Conservation (phyloP, 1,140 invertebrate species). For the Drosophila kikkawai region DNA sequence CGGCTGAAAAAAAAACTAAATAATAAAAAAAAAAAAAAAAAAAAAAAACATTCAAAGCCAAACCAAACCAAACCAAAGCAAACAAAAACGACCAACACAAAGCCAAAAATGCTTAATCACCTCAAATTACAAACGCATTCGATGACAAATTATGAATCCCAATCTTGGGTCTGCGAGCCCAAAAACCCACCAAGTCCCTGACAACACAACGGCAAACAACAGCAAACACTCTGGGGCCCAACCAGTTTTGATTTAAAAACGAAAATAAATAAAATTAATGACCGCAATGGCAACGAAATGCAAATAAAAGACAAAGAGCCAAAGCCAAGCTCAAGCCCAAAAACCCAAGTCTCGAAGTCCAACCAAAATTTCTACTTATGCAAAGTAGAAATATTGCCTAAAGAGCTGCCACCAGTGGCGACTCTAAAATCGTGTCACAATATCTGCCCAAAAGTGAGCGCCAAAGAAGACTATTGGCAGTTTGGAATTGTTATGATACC, state of each 20-base stretch:
- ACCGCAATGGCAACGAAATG: conserved; percentile 79
- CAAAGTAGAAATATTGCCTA: conserved; percentile 84
- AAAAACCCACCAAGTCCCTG: conserved; percentile 25
- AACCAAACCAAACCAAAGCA: conserved; percentile 47
- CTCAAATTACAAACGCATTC: conserved; percentile 75
- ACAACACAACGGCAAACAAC: conserved; percentile 68
- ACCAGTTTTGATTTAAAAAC: conserved; percentile 72
- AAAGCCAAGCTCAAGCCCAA: conserved; percentile 32
- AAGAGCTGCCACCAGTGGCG: conserved; percentile 58
- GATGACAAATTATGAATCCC: conserved; percentile 77
- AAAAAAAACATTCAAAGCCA: conserved; percentile 32
- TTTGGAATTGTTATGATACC: not conserved
- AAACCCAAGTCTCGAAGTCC: conserved; percentile 31
- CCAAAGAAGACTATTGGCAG: conserved; percentile 9
- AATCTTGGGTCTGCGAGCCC: not conserved
- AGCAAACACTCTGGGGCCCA: conserved; percentile 66
- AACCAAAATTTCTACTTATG: conserved; percentile 81
- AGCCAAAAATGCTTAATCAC: conserved; percentile 72
- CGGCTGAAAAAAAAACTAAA: conserved; percentile 19
- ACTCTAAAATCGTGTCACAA: conserved; percentile 83
- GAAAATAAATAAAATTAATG: conserved; percentile 79
- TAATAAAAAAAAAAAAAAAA: conserved; percentile 15
- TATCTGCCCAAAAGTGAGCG: conserved; percentile 41
- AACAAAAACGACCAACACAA: conserved; percentile 37
- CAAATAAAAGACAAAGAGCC: conserved; percentile 71